Evolutionary conservation across 2,888 invertebrate genomes (phyloP).

Genomic region (Mythimna vitellina): DNA sequence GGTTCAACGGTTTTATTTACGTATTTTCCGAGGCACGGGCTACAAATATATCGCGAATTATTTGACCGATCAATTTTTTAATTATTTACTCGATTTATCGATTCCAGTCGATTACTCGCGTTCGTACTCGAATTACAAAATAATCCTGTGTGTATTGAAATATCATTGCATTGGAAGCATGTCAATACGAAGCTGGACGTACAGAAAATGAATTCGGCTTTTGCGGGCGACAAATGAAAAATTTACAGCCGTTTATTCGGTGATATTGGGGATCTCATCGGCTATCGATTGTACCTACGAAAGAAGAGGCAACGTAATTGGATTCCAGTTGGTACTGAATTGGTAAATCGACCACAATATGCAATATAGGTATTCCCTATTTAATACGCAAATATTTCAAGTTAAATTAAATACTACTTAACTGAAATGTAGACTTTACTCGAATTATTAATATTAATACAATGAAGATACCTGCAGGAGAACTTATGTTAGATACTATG

Average conservation of each 20-base stretch:
- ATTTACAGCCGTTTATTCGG: slow-evolving; percentile 66
- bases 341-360: slow-evolving; percentile 18
- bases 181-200: slow-evolving; percentile 62
- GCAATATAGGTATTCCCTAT: slow-evolving; percentile 1
- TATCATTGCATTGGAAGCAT: slow-evolving; percentile 61
- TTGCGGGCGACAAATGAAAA: slow-evolving; percentile 70
- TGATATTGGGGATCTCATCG: slow-evolving; percentile 60
- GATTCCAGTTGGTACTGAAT: slow-evolving; percentile 31
- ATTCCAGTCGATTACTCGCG: slow-evolving; percentile 32
- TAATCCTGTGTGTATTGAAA: slow-evolving; percentile 55
- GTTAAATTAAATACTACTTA: not conserved
- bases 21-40: not conserved
- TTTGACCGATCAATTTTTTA: slow-evolving; percentile 11
- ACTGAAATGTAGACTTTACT: too few relatives aligned
- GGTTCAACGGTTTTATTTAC: too few relatives aligned
- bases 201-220: slow-evolving; percentile 69
- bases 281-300: slow-evolving; percentile 48
- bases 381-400: not conserved
- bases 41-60: slow-evolving; percentile 6
- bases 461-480: too few relatives aligned
- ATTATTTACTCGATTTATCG: slow-evolving; percentile 40
- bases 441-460: too few relatives aligned
- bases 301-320: slow-evolving; percentile 45
- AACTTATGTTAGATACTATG: too few relatives aligned
- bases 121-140: slow-evolving; percentile 48